These are phyloP conservation scores for Botia almorhae DNA, from an alignment of 2,797 vertebrate genomes.

Conservation along the genomic window DNA sequence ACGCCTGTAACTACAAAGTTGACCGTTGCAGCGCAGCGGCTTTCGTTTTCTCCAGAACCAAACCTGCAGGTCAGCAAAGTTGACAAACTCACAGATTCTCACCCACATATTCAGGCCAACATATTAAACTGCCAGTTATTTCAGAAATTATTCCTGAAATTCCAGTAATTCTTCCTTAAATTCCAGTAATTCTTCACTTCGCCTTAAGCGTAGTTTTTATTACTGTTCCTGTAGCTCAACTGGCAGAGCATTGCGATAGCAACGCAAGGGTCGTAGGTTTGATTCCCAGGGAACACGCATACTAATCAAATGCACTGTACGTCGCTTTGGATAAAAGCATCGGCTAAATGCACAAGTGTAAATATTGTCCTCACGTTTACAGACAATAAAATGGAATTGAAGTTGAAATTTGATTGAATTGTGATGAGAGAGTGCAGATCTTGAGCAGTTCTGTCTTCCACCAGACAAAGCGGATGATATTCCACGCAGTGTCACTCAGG, in stretches of 20 bases:
- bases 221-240: too few relatives aligned
- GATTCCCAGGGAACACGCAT: too few relatives aligned
- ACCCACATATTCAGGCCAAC: not conserved
- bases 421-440: constrained; percentile 13
- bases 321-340: too few relatives aligned
- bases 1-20: constrained; percentile 94
- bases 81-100: not conserved
- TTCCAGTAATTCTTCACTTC: too few relatives aligned
- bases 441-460: constrained; percentile 52
- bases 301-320: too few relatives aligned
- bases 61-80: constrained; percentile 86
- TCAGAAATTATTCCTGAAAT: not conserved
- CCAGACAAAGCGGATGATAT: constrained; percentile 94
- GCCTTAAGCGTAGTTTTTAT: not conserved
- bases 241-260: too few relatives aligned
- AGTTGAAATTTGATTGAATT: constrained; percentile 27
- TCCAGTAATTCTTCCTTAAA: not conserved
- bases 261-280: too few relatives aligned
- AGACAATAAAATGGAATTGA: not conserved
- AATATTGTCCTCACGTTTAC: not conserved
- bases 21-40: constrained; percentile 91
- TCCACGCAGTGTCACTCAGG: constrained; percentile 85
- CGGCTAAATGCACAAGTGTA: too few relatives aligned
- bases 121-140: not conserved
- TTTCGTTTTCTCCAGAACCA: constrained; percentile 95